Base-by-base conservation (phyloP, 2,888 invertebrate genomes). In the Orthonychiurus folsomi region DNA sequence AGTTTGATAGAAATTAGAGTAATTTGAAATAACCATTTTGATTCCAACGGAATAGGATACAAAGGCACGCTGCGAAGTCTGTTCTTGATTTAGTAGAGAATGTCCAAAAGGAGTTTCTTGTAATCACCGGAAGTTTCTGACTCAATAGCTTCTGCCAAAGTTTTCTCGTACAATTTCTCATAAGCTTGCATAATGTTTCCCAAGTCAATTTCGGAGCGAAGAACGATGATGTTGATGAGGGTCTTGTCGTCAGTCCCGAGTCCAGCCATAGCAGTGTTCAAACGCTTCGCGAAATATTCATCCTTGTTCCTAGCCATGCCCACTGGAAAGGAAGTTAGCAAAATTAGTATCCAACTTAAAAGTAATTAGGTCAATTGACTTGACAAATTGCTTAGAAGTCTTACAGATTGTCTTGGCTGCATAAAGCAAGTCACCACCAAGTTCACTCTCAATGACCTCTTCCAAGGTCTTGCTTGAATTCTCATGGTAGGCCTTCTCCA, bases 191-290 rank as follows among this genome's bases (percentile, higher is more conserved):
- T 86, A 75, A 89, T 84, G 74, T 82, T 81, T 3, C 79, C 84
- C 73, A 88, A 81, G 79, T 88, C 88, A 57, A 84, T 78, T 79
- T 86, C 85, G 1, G 85, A 81, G 72, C 86, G 81, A 72, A 84
- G 82, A 58, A 87, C 86, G 69, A 88, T 79, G 28, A 89, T 86
- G 77, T 89, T 89, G 12, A 89, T 85, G 1, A 89, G 80, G 0
- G 85, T 83, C 50, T 80, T 77, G 76, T 88, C 88, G 67, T 87
- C 85, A 0, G 89, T 89, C 57, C 89, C 89, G 64, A 85, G 73
- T 0, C 88, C 88, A 50, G 82, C 81, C 82, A 89, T 88, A 61
- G 88, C 86, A 71, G 83, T 80, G 76, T 87, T 81, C 62, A 89
- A 78, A 76, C 88, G 84, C 75, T 84, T 83, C 76, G 87, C 87